phyloP scores from a whole-genome alignment of 1,140 invertebrate genomes.

The Cheumatopsyche charites region DNA sequence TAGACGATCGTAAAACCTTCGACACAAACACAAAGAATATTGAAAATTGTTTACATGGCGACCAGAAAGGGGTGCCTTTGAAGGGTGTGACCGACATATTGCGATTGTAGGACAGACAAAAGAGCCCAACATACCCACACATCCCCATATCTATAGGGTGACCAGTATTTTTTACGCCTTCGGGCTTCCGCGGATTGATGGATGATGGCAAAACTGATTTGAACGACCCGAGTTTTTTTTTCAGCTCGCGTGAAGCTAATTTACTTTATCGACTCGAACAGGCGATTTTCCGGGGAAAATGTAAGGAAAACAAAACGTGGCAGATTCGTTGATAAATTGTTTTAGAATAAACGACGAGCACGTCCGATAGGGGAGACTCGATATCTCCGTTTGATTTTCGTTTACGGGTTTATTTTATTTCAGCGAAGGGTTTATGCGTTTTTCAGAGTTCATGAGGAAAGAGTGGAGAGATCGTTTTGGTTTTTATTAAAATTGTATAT shows the following conservation, averaged over 20 bases:
- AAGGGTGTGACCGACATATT: constrained; percentile 22
- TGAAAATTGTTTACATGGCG: constrained; percentile 24
- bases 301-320: no score
- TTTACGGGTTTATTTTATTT: no score
- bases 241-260: constrained; percentile 5
- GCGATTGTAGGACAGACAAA: constrained; percentile 13
- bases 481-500: no score
- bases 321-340: no score
- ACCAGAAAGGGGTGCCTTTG: background rate
- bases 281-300: background rate
- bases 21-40: background rate
- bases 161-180: background rate
- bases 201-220: constrained; percentile 24
- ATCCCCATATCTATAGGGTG: background rate
- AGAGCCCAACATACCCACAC: background rate
- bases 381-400: no score
- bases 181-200: constrained; percentile 1
- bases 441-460: no score
- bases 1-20: no score
- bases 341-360: no score
- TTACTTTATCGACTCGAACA: constrained; percentile 17
- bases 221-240: background rate
- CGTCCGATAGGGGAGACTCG: no score
- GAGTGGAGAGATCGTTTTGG: no score
- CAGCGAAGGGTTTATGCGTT: no score